These are phyloP conservation scores for Zoanthus sociatus DNA, from an alignment of 92 coral and sea anemone species.

Conservation along the genomic window DNA sequence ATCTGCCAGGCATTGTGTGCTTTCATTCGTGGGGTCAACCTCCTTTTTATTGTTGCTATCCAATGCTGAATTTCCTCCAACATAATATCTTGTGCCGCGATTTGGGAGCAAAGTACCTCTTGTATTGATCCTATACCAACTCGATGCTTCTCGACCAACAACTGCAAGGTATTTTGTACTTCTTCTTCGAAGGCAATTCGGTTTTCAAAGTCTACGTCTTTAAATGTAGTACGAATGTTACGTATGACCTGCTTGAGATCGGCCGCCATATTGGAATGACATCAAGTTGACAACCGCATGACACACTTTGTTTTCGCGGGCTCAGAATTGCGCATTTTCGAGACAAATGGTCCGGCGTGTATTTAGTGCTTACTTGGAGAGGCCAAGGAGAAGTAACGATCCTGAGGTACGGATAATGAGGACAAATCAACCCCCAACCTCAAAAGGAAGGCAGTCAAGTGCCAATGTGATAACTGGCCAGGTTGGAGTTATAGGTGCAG, in stretches of 20 bases:
- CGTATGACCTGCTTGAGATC: background rate
- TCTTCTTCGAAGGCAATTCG: constrained; percentile 51
- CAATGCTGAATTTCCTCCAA: constrained; percentile 3
- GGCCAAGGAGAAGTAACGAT: background rate
- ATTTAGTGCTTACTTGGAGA: background rate
- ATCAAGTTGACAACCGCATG: constrained; percentile 30
- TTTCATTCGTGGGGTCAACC: constrained; percentile 55
- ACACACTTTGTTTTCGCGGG: constrained; percentile 25
- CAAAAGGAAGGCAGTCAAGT: background rate
- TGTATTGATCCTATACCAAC: constrained; percentile 30
- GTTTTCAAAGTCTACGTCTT: constrained; percentile 24
- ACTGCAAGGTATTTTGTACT: constrained; percentile 30
- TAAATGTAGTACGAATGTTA: constrained; percentile 1
- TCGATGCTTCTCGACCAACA: constrained; percentile 49
- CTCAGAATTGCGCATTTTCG: constrained; percentile 33
- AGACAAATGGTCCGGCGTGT: constrained; percentile 46
- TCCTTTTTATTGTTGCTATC: constrained; percentile 16
- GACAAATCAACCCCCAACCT: background rate
- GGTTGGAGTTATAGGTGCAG: background rate
- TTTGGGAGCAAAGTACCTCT: constrained; percentile 49
- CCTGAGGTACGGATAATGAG: background rate
- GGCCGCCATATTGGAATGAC: constrained; percentile 38
- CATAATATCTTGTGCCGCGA: constrained; percentile 27
- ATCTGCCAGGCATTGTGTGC: constrained; percentile 69
- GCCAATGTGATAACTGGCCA: background rate